Base-by-base conservation (phyloP, 1,140 invertebrate species). In the Wiebesia pumilae region DNA sequence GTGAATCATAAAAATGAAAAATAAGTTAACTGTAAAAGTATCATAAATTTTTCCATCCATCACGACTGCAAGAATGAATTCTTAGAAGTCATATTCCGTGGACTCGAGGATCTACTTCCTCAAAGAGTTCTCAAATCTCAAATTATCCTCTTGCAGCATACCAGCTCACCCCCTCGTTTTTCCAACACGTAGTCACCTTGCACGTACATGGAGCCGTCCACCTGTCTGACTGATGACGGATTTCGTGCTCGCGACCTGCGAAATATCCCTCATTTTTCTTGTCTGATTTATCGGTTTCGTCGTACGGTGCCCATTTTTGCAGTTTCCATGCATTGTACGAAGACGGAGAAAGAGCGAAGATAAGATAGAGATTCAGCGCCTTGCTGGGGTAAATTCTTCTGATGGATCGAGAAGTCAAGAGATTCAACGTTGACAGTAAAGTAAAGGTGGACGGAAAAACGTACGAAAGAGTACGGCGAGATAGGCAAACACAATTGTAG, bases 211-310 rank as follows among this genome's bases (percentile, higher is more conserved):
- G 80, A 33, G 80, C 27, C 62, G 65, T 82, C 81, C 47, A 73
- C n/a, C 62, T n/a, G 19, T 6, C 51, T 78, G 73, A 78, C 71
- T 75, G 54, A 78, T 84, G 83, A 84, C 83, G 83, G 58, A 84
- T 78, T 62, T 65, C 19, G 24, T 16, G 38, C 21, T 43, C 33
- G 47, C 71, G 65, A 62, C 35, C 30, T 30, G 12, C 9, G 10
- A 78, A 78, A 84, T 77, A 30, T 84, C 47, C 30, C 62, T 79
- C 75, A 67, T 84, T 84, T 84, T 79, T 84, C 54, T 43, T 19
- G 38, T 7, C 83, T 78, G 83, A 84, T 84, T 84, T 79, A 84
- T 84, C 24, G 69, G 38, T 84, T 62, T 51, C 19, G 2, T 43
- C 58, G 0, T 78, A 43, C 58, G 43, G 73, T 67, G 81, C 81